Base-by-base conservation (phyloP, 2,797 vertebrate species). In the Silurus aristotelis region DNA sequence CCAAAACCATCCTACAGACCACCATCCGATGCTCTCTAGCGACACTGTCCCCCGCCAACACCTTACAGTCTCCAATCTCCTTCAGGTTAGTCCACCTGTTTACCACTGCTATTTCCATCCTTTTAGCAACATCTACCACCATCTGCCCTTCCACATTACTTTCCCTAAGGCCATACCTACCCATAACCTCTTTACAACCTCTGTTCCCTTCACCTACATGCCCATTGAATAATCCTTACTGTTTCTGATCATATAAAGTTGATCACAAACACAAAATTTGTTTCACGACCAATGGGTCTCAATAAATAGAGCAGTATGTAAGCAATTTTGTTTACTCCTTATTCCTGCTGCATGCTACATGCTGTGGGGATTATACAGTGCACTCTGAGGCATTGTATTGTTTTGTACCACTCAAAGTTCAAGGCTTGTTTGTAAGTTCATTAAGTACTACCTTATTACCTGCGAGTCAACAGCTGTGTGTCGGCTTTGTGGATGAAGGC, bases 401-500 rank as follows among this genome's bases (percentile, higher is more conserved):
- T 61, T 22, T 78, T 78, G 31, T 61, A 7, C 56, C 38, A 7
- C 56, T 61, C 22, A 61, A 78, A 31, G 58, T 22, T 43, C 27
- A n/a, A 78, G 58, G 31, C 75, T 80, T 79, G 75, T 63, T 84
- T 84, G 60, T 78, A 31, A 25, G 66, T 63, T 64, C 55, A 85
- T 80, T 66, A 58, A 81, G 82, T 85, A 71, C 70, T 66, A 76
- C 68, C 63, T 76, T 85, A 46, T 81, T 75, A 48, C 84, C 48
- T 66, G 63, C n/a, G 67, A 73, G 78, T 85, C 68, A 25, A n/a
- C 79, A 82, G 63, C 64, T 27, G 63, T 77, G 71, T 68, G 66
- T 86, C 48, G 60, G 78, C 70, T 68, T 60, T 86, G 80, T 60
- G 71, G 80, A 85, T 75, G 56, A 82, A 67, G 80, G 71, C 31